phyloP scores from a whole-genome alignment of 2,888 invertebrate species.

The Helobdella robusta region DNA sequence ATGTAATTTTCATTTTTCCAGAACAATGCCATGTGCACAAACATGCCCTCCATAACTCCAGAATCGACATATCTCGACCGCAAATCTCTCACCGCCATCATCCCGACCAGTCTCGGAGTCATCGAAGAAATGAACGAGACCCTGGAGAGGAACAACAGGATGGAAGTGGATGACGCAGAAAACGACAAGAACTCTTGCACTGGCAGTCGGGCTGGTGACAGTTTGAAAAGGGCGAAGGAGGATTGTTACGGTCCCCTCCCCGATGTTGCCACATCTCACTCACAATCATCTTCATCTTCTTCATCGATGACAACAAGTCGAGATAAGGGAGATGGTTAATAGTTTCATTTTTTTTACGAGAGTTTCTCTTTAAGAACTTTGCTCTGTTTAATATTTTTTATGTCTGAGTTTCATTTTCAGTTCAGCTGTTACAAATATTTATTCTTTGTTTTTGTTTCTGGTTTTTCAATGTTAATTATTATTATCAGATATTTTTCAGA shows the following conservation, averaged over 20 bases:
- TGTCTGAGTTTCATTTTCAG: too few species aligned
- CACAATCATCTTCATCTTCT: too few species aligned
- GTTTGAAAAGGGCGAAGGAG: background rate
- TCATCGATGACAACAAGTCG: too few species aligned
- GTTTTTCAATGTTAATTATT: too few species aligned
- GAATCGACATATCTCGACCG: conserved; percentile 13
- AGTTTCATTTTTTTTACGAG: too few species aligned
- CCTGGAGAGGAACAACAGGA: conserved; percentile 1
- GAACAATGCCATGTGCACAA: conserved; percentile 20
- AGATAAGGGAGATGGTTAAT: too few species aligned
- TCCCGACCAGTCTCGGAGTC: conserved; percentile 11
- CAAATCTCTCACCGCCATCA: conserved; percentile 8
- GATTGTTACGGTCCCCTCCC: conserved; percentile 23
- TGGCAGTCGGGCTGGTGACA: background rate
- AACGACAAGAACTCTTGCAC: background rate
- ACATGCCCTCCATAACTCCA: background rate
- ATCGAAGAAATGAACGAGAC: conserved; percentile 12
- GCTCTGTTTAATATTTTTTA: too few species aligned
- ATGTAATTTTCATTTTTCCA: background rate
- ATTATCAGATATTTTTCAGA: too few species aligned
- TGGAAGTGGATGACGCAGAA: background rate
- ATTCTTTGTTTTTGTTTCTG: too few species aligned
- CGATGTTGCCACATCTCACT: conserved; percentile 21
- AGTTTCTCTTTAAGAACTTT: too few species aligned
- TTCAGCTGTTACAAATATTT: too few species aligned